Base-by-base conservation (phyloP, 2,888 invertebrate species). In the Polyploca ridens region DNA sequence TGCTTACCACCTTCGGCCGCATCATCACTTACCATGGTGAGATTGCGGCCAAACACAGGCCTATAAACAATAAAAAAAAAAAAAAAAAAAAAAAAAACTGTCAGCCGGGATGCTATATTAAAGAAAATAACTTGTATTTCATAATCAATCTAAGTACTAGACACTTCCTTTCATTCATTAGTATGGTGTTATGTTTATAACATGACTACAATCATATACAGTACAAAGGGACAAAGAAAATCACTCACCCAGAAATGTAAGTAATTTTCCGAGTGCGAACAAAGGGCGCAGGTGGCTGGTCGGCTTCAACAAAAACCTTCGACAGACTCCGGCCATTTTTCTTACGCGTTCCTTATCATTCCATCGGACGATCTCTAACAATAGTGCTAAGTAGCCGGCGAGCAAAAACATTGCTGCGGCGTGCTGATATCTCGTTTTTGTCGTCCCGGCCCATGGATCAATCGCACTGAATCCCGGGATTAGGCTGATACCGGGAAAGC, bases 301-400 rank as follows among this genome's bases (percentile, higher is more conserved):
- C 59, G 66, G 49, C 68, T 62, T 58, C 49, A 49, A 69, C 74
- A 77, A 77, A 79, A 79, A 79, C 69, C 63, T 60, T 57, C 63
- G 69, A 72, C 72, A 11, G 41, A 44, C 27, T 78, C 8, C 54
- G 19, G 54, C 19, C 10, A 81, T 82, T 79, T 82, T 82, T 81
- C 79, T 80, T 77, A 73, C 67, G 76, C 66, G 74, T 72, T 74
- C 73, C 74, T 64, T 76, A 82, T 74, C 72, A 54, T 54, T 54
- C 73, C 66, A 58, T 70, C 73, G 71, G 72, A 61, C 60, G 54
- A 54, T 46, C 2, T 16, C 19, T n/a, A 19, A 54, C 54, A 54
- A 54, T 54, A 54, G 54, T 19, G 54, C 54, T 54, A 54, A 54
- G 54, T 54, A 61, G 61, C 61, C 61, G 19, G 19, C 44, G 41